phyloP scores from a whole-genome alignment of 2,113 vertebrate genomes.

The Callospermophilus lateralis region DNA sequence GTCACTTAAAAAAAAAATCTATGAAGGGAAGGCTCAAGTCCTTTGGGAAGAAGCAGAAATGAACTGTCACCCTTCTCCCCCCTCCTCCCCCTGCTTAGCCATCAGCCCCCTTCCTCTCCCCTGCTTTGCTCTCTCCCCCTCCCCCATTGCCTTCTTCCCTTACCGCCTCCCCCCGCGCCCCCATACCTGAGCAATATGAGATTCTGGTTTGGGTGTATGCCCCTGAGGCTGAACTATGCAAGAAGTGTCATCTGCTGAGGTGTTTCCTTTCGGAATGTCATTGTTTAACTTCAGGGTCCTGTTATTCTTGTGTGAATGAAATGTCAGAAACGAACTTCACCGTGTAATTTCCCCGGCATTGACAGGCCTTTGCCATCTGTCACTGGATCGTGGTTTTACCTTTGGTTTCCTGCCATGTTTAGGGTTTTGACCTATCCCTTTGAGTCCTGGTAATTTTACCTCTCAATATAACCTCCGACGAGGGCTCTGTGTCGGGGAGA shows the following conservation, averaged over 20 bases:
- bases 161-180: background rate
- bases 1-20: conserved; percentile 71
- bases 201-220: conserved; percentile 61
- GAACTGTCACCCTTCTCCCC: conserved; percentile 42
- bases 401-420: conserved; percentile 76
- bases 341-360: conserved; percentile 70
- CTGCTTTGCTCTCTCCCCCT: background rate
- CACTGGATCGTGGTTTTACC: conserved; percentile 62
- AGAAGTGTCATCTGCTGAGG: conserved; percentile 62
- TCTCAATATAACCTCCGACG: background rate
- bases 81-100: background rate
- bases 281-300: conserved; percentile 83
- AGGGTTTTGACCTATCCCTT: conserved; percentile 72
- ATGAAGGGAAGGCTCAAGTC: conserved; percentile 58
- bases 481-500: background rate
- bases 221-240: conserved; percentile 72
- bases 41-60: conserved; percentile 69
- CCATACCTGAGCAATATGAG: conserved; percentile 8
- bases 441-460: conserved; percentile 57
- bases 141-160: background rate
- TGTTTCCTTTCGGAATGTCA: conserved; percentile 80
- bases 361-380: conserved; percentile 79
- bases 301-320: conserved; percentile 81
- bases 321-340: conserved; percentile 80
- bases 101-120: background rate